Evolutionary conservation across 1,140 invertebrate species (phyloP).

Genomic region (Paralvinella palmiformis): DNA sequence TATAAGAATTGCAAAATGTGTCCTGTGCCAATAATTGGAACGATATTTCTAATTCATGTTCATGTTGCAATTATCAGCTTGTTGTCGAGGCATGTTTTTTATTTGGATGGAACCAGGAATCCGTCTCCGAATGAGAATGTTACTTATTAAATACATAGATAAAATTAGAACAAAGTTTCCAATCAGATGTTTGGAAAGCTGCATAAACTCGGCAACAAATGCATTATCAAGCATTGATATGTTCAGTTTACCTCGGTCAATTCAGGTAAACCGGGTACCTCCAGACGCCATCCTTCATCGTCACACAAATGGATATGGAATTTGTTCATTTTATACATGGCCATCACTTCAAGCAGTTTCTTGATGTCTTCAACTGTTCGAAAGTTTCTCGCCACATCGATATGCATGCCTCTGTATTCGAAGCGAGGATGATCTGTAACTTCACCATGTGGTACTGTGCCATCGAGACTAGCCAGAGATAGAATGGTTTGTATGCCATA

Average conservation of each 20-base stretch:
- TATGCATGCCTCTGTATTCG: slow-evolving; percentile 12
- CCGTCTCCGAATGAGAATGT: too few relatives aligned
- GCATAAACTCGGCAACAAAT: too few relatives aligned
- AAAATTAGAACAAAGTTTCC: too few relatives aligned
- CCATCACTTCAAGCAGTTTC: slow-evolving; percentile 36
- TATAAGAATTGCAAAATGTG: too few relatives aligned
- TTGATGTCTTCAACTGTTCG: slow-evolving; percentile 27
- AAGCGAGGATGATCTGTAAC: slow-evolving; percentile 1
- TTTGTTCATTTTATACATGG: slow-evolving; percentile 41
- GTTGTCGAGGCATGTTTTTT: too few relatives aligned
- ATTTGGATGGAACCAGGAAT: too few relatives aligned
- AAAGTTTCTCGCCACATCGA: slow-evolving; percentile 44
- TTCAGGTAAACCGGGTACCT: slow-evolving; percentile 38
- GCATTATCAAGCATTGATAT: too few relatives aligned
- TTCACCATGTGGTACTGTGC: background rate
- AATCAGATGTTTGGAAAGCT: too few relatives aligned
- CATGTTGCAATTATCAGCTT: too few relatives aligned
- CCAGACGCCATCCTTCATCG: slow-evolving; percentile 45
- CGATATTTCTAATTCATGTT: too few relatives aligned
- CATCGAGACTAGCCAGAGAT: slow-evolving; percentile 17
- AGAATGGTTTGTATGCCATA: slow-evolving; percentile 34
- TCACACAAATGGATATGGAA: slow-evolving; percentile 44
- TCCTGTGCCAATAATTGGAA: too few relatives aligned
- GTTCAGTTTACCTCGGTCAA: slow-evolving; percentile 40
- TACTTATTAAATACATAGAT: too few relatives aligned